Evolutionary conservation across 2,797 vertebrate genomes (phyloP).

Genomic region (Anniella stebbinsi): DNA sequence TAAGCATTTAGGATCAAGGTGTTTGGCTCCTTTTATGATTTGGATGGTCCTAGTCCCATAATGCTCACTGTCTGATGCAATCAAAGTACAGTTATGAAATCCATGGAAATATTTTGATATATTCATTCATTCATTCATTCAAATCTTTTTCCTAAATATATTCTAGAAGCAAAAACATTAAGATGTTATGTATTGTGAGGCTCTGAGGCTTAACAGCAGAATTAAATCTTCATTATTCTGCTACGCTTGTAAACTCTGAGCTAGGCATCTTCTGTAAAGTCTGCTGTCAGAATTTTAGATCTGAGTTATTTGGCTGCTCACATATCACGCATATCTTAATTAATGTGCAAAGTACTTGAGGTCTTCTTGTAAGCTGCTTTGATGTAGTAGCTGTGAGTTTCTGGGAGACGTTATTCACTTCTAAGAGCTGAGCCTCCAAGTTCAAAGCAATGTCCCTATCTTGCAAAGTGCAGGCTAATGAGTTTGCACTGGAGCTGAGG

Average conservation of each 20-base stretch:
- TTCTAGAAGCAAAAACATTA: not conserved
- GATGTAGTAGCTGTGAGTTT: conserved; percentile 14
- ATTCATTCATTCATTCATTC: conserved; percentile 11
- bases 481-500: not conserved
- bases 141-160: not conserved
- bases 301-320: conserved; percentile 14
- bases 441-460: not conserved
- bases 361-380: conserved; percentile 30
- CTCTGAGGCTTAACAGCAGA: conserved; percentile 25
- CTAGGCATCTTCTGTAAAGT: not conserved
- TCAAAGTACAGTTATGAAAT: not conserved
- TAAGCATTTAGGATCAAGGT: not conserved
- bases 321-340: conserved; percentile 25
- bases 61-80: not conserved
- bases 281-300: conserved; percentile 6
- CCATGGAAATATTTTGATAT: conserved; percentile 30
- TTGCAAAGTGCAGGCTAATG: not conserved
- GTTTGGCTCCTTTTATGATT: not conserved
- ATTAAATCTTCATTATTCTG: conserved; percentile 40
- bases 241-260: not conserved
- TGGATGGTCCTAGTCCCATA: too few relatives aligned
- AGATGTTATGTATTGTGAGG: not conserved
- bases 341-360: conserved; percentile 33
- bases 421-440: not conserved
- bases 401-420: not conserved